phyloP scores from a whole-genome alignment of 1,140 invertebrate genomes.

The Triops longicaudatus region DNA sequence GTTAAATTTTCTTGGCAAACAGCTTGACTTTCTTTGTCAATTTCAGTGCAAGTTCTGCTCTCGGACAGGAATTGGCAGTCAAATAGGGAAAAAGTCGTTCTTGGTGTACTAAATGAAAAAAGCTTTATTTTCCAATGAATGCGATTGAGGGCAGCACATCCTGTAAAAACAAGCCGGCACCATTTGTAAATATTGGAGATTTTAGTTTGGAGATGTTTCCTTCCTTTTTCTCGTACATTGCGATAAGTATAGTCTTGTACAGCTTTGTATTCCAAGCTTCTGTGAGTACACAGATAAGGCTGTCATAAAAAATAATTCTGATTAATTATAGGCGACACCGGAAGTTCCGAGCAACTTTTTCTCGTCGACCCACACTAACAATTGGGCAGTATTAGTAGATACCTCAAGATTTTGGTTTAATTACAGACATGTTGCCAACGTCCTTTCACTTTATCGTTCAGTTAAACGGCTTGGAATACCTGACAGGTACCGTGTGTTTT shows the following conservation, averaged over 20 bases:
- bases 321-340: not conserved
- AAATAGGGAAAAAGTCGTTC: too few relatives aligned
- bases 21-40: too few relatives aligned
- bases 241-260: too few relatives aligned
- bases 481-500: slow-evolving; percentile 51
- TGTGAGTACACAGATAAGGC: too few relatives aligned
- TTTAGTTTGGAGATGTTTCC: too few relatives aligned
- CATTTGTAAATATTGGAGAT: not conserved
- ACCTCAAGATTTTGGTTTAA: slow-evolving; percentile 99
- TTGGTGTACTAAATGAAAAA: too few relatives aligned
- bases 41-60: too few relatives aligned
- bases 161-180: not conserved
- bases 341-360: not conserved
- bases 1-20: too few relatives aligned
- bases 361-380: slow-evolving; percentile 71
- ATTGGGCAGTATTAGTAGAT: slow-evolving; percentile 98
- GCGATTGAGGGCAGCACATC: not conserved
- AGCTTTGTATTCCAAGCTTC: too few relatives aligned
- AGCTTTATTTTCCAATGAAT: too few relatives aligned
- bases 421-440: slow-evolving; percentile 98
- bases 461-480: slow-evolving; percentile 96
- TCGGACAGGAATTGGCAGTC: too few relatives aligned
- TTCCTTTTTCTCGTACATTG: too few relatives aligned
- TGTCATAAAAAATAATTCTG: not conserved
- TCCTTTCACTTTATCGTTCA: slow-evolving; percentile 93